Conservation (phyloP, 2,113 vertebrate species). For the Epinephelus cyanopodus region DNA sequence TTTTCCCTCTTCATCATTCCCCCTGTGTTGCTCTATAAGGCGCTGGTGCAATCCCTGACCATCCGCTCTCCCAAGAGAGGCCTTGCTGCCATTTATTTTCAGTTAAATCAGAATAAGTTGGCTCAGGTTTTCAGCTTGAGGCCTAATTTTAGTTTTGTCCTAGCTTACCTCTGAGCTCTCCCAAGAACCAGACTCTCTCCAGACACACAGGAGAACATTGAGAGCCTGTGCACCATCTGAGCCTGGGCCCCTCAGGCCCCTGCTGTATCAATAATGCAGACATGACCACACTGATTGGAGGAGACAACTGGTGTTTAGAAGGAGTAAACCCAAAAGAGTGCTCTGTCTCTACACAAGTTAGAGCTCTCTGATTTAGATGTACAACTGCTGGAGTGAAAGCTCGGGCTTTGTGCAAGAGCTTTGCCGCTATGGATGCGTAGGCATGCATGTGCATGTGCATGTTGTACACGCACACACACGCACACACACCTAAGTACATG, state of each 20-base stretch:
- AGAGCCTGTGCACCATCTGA: constrained; percentile 84
- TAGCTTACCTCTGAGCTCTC: constrained; percentile 56
- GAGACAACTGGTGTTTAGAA: constrained; percentile 91
- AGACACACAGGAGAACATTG: constrained; percentile 84
- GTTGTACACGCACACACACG: constrained; percentile 12
- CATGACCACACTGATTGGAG: constrained; percentile 90
- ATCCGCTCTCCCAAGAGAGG: constrained; percentile 80
- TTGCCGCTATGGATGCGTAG: neutral
- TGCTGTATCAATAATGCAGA: constrained; percentile 91
- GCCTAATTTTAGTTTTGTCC: constrained; percentile 62
- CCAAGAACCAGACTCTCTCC: constrained; percentile 58
- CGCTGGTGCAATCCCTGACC: constrained; percentile 78
- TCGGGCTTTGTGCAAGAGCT: constrained; percentile 24
- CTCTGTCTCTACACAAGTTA: constrained; percentile 79
- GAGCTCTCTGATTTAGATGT: constrained; percentile 89
- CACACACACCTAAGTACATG: constrained; percentile 21
- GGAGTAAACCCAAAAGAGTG: constrained; percentile 84
- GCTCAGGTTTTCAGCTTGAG: constrained; percentile 53
- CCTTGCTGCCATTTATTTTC: constrained; percentile 83
- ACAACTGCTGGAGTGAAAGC: constrained; percentile 80
- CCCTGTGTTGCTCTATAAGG: neutral
- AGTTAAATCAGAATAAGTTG: constrained; percentile 78
- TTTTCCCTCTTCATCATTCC: constrained; percentile 2
- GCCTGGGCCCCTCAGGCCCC: constrained; percentile 82
- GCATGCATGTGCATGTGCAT: neutral